Evolutionary conservation across 2,888 invertebrate species (phyloP), one percentile per base, ranked within the genome.

Genomic region (Microctonus hyperodae): DNA sequence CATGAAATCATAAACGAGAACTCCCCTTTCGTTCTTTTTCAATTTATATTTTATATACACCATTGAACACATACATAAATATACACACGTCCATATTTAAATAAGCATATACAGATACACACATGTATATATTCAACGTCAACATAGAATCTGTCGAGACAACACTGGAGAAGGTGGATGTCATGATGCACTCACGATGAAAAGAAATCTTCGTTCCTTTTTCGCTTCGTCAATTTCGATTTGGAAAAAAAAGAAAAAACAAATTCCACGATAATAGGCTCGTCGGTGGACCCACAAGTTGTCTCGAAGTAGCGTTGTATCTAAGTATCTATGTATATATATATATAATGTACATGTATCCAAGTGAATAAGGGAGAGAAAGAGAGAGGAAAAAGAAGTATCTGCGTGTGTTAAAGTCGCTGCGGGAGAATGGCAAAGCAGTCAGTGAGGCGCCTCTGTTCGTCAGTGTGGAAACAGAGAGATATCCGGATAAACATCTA

Each of bases 361-460:
- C 20, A 31, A 31, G 31, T 16, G 28, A 25, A 40, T 23, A 23
- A 44, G 44, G 5, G 16, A 16, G 20, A 3, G 16, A 20, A 9
- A 44, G 44, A 44, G 44, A n/a, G 44, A 16, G 5, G 10, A 10
- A 44, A n/a, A 16, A 44, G 16, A 16, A 44, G 9, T 44, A 44
- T 44, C 7, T 16, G 44, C 44, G 44, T 44, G 44, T 44, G 51
- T 51, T 51, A 51, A 25, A 51, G 23, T 13, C 51, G 2, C 23
- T 51, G 51, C 16, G 44, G 59, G 28, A 50, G 60, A 60, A 40
- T n/a, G 28, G 13, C 48, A 22, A 10, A 35, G 62, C 62, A 67
- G 66, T 67, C 66, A 48, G 59, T 55, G 10, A 61, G 65, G 60
- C 65, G 65, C 65, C 65, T 56, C 57, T 61, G 51, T 62, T 62